A percentile compares a stretch with the other conserved stretches of the same genome.
phyloP scores from a whole-genome alignment of 2,888 invertebrate species.

The Tineola bisselliella region DNA sequence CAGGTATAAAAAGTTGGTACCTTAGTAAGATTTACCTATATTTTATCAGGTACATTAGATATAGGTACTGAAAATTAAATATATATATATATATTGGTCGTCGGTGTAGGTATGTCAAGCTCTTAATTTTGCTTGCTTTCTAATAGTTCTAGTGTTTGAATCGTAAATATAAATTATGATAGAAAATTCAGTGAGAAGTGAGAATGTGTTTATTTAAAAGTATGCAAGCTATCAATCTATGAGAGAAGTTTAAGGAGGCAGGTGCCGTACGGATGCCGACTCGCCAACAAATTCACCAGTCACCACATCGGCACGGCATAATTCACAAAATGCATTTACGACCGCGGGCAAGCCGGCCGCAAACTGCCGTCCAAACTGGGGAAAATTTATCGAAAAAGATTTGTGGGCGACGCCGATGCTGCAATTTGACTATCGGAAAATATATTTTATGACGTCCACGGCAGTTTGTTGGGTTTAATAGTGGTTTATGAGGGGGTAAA shows the following conservation, averaged over 20 bases:
- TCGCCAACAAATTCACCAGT: slow-evolving; percentile 31
- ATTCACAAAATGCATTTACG: slow-evolving; percentile 53
- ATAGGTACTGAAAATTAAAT: too few relatives aligned
- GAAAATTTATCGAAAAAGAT: slow-evolving; percentile 59
- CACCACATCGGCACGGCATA: slow-evolving; percentile 40
- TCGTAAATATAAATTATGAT: too few relatives aligned
- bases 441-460: slow-evolving; percentile 57
- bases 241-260: slow-evolving; percentile 7
- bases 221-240: slow-evolving; percentile 1
- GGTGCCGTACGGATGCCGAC: slow-evolving; percentile 4
- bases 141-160: too few relatives aligned
- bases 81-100: too few relatives aligned
- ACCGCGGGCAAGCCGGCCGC: slow-evolving; percentile 19
- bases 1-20: too few relatives aligned
- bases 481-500: slow-evolving; percentile 25
- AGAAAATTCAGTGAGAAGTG: too few relatives aligned
- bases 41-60: too few relatives aligned
- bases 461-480: slow-evolving; percentile 50
- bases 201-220: not conserved
- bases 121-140: too few relatives aligned
- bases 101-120: too few relatives aligned
- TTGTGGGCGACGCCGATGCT: slow-evolving; percentile 50
- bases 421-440: slow-evolving; percentile 63
- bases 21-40: too few relatives aligned
- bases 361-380: slow-evolving; percentile 18